Base-by-base conservation (phyloP, 2,797 vertebrate species). In the Sparus aurata region DNA sequence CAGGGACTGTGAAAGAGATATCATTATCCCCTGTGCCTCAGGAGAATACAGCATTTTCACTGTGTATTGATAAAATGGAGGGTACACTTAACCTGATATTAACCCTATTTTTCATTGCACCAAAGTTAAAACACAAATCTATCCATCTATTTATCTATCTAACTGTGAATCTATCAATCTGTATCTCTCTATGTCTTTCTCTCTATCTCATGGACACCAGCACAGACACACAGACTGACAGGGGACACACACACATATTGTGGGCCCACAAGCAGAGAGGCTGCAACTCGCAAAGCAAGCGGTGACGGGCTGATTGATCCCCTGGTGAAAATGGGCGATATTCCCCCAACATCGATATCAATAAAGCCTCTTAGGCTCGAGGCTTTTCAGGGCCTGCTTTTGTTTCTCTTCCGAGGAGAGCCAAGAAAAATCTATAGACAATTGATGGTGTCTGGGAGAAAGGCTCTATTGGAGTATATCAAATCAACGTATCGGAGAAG, bases 391-490 rank as follows among this genome's bases (percentile, higher is more conserved):
- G 91, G 84, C 91, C 94, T 90, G 93, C 93, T 94, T 95, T 95
- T 95, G 94, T 96, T 96, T 95, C 94, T 93, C 93, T 94, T 94
- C 93, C 62, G 90, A 94, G 91, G 91, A 93, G 93, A 93, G 92
- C 92, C 86, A 91, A 93, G 92, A 94, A 95, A 95, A 96, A 96
- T 96, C 95, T 88, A 96, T 95, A 95, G 92, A 94, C 95, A 95
- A 95, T 96, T 95, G 95, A 96, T 95, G 95, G 93, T 93, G 95
- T 95, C 95, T 95, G 94, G 93, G 91, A 95, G 93, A 95, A 95
- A 94, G 93, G 94, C 93, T 95, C 93, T 95, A 95, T 96, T 94
- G 94, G 93, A 95, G 94, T 95, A 95, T 94, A 95, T 96, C 95
- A 96, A 95, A 95, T 95, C 94, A 95, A 91, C 91, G 91, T 94